A percentile compares a stretch with the other conserved stretches of the same genome.
Conservation (phyloP, 92 coral and sea anemone species). For the Virgularia gustaviana region DNA sequence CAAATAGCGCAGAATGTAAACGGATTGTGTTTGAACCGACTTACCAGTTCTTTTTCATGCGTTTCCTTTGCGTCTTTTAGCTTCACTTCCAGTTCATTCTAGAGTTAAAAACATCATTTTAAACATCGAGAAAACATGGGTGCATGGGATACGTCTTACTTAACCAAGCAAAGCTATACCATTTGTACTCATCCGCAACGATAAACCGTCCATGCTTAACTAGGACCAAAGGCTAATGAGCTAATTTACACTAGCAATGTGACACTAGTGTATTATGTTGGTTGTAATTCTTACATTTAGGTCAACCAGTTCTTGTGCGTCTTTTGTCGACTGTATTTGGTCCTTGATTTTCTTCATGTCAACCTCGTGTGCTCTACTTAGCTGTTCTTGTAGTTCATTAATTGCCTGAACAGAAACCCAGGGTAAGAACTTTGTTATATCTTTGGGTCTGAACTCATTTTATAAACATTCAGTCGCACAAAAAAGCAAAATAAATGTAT, state of each 20-base stretch:
- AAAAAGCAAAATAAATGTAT: too few relatives aligned
- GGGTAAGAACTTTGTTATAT: background rate
- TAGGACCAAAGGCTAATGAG: too few relatives aligned
- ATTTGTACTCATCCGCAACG: too few relatives aligned
- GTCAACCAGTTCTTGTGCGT: constrained; percentile 6
- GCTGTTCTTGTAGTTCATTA: constrained; percentile 61
- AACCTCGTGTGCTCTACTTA: constrained; percentile 61
- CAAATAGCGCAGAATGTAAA: background rate
- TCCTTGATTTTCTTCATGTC: constrained; percentile 60
- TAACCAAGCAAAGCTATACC: too few relatives aligned
- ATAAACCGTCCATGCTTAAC: too few relatives aligned
- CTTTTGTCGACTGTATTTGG: constrained; percentile 19
- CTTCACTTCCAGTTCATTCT: constrained; percentile 64
- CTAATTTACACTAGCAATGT: too few relatives aligned
- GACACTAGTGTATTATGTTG: too few relatives aligned
- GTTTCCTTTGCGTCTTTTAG: constrained; percentile 59
- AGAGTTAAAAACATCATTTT: background rate
- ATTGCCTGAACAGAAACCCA: constrained; percentile 53
- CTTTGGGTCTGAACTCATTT: background rate
- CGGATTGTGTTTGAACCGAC: background rate
- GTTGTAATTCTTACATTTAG: constrained; percentile 20
- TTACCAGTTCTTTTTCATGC: constrained; percentile 75
- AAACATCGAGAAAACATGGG: too few relatives aligned
- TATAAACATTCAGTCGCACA: too few relatives aligned
- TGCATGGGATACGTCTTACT: too few relatives aligned